These are phyloP conservation scores for Sminthurinus aureus DNA, from an alignment of 2,888 invertebrate species.

Conservation along the genomic window DNA sequence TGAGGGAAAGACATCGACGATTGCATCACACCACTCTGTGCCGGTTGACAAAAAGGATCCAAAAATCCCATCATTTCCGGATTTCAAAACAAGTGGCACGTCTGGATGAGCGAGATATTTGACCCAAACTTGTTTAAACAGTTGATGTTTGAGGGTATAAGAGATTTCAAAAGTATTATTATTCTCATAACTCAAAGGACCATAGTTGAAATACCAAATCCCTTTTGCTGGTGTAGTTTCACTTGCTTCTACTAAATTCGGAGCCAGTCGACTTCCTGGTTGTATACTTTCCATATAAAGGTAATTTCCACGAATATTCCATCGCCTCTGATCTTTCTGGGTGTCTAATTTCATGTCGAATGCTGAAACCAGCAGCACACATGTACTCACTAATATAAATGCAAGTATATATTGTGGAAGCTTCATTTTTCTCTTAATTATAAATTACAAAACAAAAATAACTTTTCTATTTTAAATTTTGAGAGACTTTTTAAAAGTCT, in stretches of 20 bases:
- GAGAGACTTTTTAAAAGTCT: no score
- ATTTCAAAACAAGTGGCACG: constrained; percentile 9
- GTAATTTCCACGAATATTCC: constrained; percentile 27
- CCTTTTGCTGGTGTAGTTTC: background rate
- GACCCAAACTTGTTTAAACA: background rate
- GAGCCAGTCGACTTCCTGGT: background rate
- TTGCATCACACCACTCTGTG: background rate
- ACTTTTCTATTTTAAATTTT: no score
- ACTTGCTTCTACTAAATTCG: background rate
- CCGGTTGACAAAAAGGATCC: background rate
- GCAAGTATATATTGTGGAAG: background rate
- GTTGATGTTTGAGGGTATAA: background rate
- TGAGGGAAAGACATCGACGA: background rate
- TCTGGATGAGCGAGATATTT: constrained; percentile 16
- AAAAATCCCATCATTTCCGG: no score
- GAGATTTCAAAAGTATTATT: constrained; percentile 8
- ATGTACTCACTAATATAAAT: background rate
- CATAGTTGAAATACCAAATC: constrained; percentile 24
- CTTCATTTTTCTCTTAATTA: background rate
- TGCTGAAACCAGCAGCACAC: background rate
- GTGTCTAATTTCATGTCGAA: constrained; percentile 5
- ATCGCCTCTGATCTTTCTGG: constrained; percentile 9
- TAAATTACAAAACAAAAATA: background rate
- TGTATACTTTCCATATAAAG: constrained; percentile 7
- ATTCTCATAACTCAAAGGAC: background rate